Conservation (phyloP, 2,797 vertebrate genomes). For the Amniataba percoides region DNA sequence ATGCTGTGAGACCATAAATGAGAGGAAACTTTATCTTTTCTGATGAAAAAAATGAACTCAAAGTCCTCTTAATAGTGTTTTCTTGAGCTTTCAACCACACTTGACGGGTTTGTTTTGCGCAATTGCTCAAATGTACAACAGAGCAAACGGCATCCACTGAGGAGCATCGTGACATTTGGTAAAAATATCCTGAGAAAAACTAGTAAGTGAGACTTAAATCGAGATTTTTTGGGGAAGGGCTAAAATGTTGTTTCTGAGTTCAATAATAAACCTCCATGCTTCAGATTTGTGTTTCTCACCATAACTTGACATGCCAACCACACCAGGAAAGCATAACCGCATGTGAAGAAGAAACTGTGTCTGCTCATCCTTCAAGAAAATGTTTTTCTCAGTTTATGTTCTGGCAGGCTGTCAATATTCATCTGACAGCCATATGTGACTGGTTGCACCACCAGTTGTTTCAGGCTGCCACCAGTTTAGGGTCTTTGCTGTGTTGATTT, state of each 20-base stretch:
- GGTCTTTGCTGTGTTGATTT: neutral
- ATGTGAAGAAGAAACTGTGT: neutral
- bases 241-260: slow-evolving; percentile 4
- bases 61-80: neutral
- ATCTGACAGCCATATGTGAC: neutral
- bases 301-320: neutral
- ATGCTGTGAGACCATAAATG: neutral
- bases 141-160: neutral
- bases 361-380: neutral
- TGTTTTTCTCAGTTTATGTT: neutral
- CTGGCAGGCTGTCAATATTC: neutral
- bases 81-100: neutral
- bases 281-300: neutral
- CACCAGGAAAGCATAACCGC: neutral
- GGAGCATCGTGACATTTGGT: neutral
- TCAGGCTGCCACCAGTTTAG: neutral
- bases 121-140: neutral
- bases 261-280: neutral
- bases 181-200: neutral
- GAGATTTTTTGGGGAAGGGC: neutral
- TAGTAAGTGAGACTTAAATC: neutral
- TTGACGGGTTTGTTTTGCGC: neutral
- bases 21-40: neutral
- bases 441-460: neutral
- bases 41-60: neutral